Conservation (phyloP, 2,888 invertebrate genomes). For the Nomada fabriciana region DNA sequence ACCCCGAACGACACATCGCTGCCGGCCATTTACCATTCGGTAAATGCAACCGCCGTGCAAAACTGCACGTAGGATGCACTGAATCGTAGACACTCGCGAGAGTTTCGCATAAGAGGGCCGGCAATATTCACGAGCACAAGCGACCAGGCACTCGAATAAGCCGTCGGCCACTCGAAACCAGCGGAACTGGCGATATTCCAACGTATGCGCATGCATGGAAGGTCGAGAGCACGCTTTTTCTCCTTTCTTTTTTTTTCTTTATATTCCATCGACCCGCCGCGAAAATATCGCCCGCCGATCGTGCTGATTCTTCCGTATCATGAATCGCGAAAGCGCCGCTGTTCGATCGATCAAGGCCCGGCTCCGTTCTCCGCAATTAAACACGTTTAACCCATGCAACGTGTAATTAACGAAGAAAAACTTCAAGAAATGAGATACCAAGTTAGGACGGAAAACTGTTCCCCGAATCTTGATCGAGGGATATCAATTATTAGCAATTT, state of each 20-base stretch:
- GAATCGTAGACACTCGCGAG: slow-evolving; percentile 63
- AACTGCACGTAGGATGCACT: slow-evolving; percentile 52
- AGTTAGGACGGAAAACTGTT: not conserved
- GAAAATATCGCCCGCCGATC: slow-evolving; percentile 61
- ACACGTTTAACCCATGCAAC: slow-evolving; percentile 15
- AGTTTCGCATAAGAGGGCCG: slow-evolving; percentile 66
- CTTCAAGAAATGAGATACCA: not conserved
- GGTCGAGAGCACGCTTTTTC: slow-evolving; percentile 54
- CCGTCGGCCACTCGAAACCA: slow-evolving; percentile 70
- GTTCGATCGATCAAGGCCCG: slow-evolving; percentile 15
- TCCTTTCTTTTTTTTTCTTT: slow-evolving; percentile 53
- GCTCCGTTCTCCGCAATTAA: slow-evolving; percentile 10
- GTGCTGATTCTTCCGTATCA: slow-evolving; percentile 44
- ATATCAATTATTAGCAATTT: not conserved
- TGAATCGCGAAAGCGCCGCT: slow-evolving; percentile 31
- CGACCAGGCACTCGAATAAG: slow-evolving; percentile 69
- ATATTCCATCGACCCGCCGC: slow-evolving; percentile 45
- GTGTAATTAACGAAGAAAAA: slow-evolving; percentile 19
- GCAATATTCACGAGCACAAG: slow-evolving; percentile 63
- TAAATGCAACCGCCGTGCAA: slow-evolving; percentile 45
- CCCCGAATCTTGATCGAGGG: not conserved
- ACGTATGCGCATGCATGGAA: slow-evolving; percentile 71
- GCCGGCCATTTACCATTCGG: slow-evolving; percentile 47
- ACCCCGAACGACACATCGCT: slow-evolving; percentile 39
- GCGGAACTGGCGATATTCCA: slow-evolving; percentile 77